Conservation (phyloP, 2,888 invertebrate genomes). For the Lasioglossum leucozonium region DNA sequence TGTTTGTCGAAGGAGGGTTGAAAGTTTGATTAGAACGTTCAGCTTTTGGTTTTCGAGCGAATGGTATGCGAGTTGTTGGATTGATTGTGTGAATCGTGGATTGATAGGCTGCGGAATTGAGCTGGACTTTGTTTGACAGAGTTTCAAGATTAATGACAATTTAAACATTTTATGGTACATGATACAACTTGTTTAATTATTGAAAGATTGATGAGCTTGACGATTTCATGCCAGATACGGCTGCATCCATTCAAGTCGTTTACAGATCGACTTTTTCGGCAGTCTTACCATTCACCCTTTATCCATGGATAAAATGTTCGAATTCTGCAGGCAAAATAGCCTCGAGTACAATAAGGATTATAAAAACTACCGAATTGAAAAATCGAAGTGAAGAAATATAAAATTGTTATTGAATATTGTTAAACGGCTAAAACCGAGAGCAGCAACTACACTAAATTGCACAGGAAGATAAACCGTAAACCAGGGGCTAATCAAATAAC, state of each 20-base stretch:
- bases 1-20: neutral
- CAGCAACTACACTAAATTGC: neutral
- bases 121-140: neutral
- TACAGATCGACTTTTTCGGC: neutral
- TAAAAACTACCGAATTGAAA: neutral
- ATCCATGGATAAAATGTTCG: too few species aligned
- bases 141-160: neutral
- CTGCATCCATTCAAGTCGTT: neutral
- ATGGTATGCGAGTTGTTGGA: neutral
- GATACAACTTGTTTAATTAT: neutral
- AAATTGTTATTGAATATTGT: neutral
- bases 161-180: neutral
- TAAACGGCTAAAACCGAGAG: neutral
- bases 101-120: neutral
- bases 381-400: neutral
- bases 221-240: neutral
- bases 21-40: neutral
- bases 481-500: constrained; percentile 19
- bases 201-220: neutral
- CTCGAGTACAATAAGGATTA: too few species aligned
- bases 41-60: neutral
- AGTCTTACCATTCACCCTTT: too few species aligned
- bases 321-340: neutral
- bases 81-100: neutral
- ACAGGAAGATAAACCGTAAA: neutral